A percentile compares a stretch with the other conserved stretches of the same genome.
phyloP scores from a whole-genome alignment of 2,113 vertebrate genomes.

The Herpetotheres cachinnans region DNA sequence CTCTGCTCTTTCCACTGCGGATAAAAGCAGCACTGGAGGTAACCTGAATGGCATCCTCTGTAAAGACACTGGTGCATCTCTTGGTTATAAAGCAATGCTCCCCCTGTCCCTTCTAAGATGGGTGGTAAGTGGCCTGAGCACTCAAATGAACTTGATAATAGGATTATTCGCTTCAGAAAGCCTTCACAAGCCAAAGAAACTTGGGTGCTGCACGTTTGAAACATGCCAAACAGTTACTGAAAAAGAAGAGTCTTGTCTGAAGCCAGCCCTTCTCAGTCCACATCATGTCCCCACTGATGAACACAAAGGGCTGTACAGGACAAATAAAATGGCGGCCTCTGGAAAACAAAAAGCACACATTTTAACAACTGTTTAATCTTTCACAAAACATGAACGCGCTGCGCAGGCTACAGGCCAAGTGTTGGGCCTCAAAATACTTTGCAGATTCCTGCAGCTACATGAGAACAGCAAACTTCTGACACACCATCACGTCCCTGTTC shows the following conservation, averaged over 20 bases:
- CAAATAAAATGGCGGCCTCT: not conserved
- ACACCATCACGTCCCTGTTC: not conserved
- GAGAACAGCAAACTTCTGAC: not conserved
- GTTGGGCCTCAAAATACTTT: not conserved
- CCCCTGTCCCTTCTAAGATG: not conserved
- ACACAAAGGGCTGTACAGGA: not conserved
- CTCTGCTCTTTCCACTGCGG: not conserved
- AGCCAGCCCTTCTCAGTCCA: not conserved
- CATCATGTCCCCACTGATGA: not conserved
- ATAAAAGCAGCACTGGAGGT: too few relatives aligned
- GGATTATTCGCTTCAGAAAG: not conserved
- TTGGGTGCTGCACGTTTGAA: not conserved
- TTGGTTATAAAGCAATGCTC: fast-evolving
- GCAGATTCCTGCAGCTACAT: not conserved
- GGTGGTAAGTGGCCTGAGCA: fast-evolving
- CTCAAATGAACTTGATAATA: not conserved
- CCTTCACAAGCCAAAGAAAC: not conserved
- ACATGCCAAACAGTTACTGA: not conserved
- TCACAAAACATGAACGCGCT: not conserved
- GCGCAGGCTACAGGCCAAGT: not conserved
- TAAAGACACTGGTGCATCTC: not conserved
- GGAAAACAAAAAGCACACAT: not conserved
- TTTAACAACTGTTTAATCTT: not conserved
- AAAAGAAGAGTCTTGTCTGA: not conserved
- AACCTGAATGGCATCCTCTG: not conserved